Evolutionary conservation across 2,113 vertebrate genomes (phyloP), one percentile per base, ranked within the genome.

Genomic region (Tautogolabrus adspersus): DNA sequence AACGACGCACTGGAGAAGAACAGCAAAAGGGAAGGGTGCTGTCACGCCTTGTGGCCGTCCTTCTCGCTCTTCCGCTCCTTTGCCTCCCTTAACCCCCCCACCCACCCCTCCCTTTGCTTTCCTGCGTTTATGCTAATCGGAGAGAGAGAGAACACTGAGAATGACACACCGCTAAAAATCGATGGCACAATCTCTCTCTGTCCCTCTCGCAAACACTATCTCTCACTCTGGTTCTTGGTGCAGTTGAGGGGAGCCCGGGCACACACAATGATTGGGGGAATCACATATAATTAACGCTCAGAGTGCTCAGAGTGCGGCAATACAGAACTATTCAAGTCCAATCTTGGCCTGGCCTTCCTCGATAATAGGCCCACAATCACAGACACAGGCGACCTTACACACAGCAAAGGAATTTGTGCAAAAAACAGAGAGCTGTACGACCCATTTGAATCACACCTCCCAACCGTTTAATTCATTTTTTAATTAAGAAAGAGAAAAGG

Each of bases 381-480:
- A 68, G 54, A 80, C 30, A 19, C 23, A 59, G 66, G 49, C 57
- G 22, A 67, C 52, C 76, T 77, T 68, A 72, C 65, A 79, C 38
- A 23, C 79, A 75, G 54, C 11, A 5, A 76, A 88, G 81, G 83
- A 83, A 83, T 86, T 81, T 83, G 77, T 78, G 67, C 67, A 85
- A 79, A 77, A 87, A 57, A 87, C 58, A 78, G 55, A 83, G 86
- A 87, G 86, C 87, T 80, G 89, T 79, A 67, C 83, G 88, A 92
- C 90, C 89, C 87, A 85, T 92, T 91, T 89, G 90, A 92, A 90
- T 93, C 85, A 83, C 87, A 92, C 90, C 87, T 90, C 92, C 90
- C 81, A 90, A 88, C 73, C 79, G 84, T 79, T 93, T 89, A 79
- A 92, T 91, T 92, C 79, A 88, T 92, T 93, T 93, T 88, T 93